Base-by-base conservation (phyloP, 2,888 invertebrate species). In the Drosophila borborema region DNA sequence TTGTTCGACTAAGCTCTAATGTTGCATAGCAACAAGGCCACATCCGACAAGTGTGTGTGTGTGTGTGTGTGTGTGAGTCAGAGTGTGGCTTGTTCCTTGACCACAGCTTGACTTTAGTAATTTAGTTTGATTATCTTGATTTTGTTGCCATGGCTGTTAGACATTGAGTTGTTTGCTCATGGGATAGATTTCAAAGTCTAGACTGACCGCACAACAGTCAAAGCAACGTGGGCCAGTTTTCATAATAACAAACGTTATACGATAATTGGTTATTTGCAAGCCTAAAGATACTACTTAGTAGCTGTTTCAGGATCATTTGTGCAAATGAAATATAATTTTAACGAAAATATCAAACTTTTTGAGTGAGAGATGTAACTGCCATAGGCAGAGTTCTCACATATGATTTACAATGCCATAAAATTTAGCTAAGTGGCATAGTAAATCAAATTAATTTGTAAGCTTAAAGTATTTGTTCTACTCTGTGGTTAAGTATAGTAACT, bases 51-150 rank as follows among this genome's bases (percentile, higher is more conserved):
- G 10, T 31, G 40, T n/a, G 2, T 10, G n/a, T 49, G 10, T 38
- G 14, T 34, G 5, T 34, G 9, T 18, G n/a, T 49, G 10, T 38
- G 14, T 34, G 5, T 34, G 9, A 10, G 3, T 20, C n/a, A 31
- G 59, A 20, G 40, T 61, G 43, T 23, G 64, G 49, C 31, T 31
- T 12, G 48, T n/a, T 46, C 46, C 59, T 63, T 41, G 36, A 43
- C 43, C 56, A 34, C 54, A 64, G 34, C 12, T 61, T 49, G 58
- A 64, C 28, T 67, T 20, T 46, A 46, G 60, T 59, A 68, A 76
- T 62, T 68, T 41, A 58, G n/a, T 58, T 61, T 49, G 43, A 68
- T 54, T 53, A 58, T 60, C 55, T 55, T 7, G 55, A 41, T 68
- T 20, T 51, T 51, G 60, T 77, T 64, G 64, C 60, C 16, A 28